Conservation (phyloP, 2,113 vertebrate species). For the Tyto alba region DNA sequence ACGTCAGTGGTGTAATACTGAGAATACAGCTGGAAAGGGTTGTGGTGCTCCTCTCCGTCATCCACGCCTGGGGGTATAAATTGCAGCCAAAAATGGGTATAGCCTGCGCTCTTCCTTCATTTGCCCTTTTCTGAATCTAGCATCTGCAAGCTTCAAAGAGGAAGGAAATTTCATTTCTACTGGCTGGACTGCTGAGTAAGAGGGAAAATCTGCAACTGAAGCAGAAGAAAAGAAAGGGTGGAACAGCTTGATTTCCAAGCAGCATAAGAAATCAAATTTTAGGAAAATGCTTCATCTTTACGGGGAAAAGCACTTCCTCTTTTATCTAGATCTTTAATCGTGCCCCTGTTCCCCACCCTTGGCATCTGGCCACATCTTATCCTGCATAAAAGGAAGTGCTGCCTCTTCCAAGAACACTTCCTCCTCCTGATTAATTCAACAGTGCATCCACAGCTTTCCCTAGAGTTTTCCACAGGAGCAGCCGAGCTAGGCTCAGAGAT, state of each 20-base stretch:
- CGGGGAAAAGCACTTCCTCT: slow-evolving; percentile 1
- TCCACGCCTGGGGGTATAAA: neutral
- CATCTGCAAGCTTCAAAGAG: slow-evolving; percentile 42
- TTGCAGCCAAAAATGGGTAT: neutral
- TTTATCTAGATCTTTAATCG: neutral
- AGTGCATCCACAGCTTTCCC: slow-evolving; percentile 6
- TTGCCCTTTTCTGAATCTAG: neutral
- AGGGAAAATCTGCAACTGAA: slow-evolving; percentile 40
- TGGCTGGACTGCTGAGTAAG: slow-evolving; percentile 22
- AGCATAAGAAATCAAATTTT: neutral
- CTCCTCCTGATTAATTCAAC: slow-evolving; percentile 60
- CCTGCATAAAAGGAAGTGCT: slow-evolving; percentile 61
- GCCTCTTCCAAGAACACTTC: slow-evolving; percentile 67
- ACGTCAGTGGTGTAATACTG: fast-evolving
- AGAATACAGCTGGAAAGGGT: neutral
- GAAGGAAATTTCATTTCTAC: slow-evolving; percentile 38
- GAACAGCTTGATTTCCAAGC: slow-evolving; percentile 1
- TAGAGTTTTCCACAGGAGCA: slow-evolving; percentile 16
- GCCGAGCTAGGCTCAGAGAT: neutral
- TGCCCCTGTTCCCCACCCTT: neutral
- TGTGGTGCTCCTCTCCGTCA: neutral
- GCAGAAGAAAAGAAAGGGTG: neutral
- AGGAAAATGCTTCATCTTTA: slow-evolving; percentile 16
- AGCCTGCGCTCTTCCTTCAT: neutral
- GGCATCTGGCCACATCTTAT: neutral